These are phyloP conservation scores for Neoniphon sammara DNA, from an alignment of 2,797 vertebrate species.

Conservation along the genomic window DNA sequence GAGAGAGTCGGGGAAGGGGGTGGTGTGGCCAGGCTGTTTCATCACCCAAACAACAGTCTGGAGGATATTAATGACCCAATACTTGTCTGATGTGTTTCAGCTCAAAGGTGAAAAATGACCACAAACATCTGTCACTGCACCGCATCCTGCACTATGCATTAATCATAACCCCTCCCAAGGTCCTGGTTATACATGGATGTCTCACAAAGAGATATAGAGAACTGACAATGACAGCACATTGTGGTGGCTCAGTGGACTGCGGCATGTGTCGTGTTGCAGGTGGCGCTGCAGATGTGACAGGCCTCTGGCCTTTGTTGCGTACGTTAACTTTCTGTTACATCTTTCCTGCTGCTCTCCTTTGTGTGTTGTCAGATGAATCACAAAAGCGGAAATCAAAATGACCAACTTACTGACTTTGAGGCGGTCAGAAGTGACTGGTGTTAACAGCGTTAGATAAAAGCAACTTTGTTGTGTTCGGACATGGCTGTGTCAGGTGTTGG, in stretches of 20 bases:
- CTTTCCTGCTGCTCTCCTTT: neutral
- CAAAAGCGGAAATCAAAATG: neutral
- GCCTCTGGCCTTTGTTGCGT: neutral
- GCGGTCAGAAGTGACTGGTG: slow-evolving; percentile 34
- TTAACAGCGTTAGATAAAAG: slow-evolving; percentile 58
- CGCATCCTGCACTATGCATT: slow-evolving; percentile 41
- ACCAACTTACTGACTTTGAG: slow-evolving; percentile 4
- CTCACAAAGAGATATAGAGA: slow-evolving; percentile 7
- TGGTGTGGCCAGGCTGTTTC: slow-evolving; percentile 46
- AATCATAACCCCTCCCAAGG: slow-evolving; percentile 21
- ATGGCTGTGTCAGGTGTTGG: slow-evolving; percentile 66
- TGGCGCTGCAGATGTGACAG: neutral
- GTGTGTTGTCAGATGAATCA: neutral
- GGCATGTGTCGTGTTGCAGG: neutral
- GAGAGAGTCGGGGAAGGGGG: slow-evolving; percentile 5
- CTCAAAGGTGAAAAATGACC: slow-evolving; percentile 64
- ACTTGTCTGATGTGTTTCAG: slow-evolving; percentile 51
- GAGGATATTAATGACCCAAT: slow-evolving; percentile 53
- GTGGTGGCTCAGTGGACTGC: neutral
- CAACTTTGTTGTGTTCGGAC: slow-evolving; percentile 36
- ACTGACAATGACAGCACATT: neutral
- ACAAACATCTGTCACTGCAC: slow-evolving; percentile 31
- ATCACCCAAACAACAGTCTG: slow-evolving; percentile 61
- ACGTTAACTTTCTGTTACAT: neutral
- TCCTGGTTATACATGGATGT: slow-evolving; percentile 18